These are phyloP conservation scores for Synanceia verrucosa DNA, from an alignment of 2,797 vertebrate genomes.

Conservation along the genomic window DNA sequence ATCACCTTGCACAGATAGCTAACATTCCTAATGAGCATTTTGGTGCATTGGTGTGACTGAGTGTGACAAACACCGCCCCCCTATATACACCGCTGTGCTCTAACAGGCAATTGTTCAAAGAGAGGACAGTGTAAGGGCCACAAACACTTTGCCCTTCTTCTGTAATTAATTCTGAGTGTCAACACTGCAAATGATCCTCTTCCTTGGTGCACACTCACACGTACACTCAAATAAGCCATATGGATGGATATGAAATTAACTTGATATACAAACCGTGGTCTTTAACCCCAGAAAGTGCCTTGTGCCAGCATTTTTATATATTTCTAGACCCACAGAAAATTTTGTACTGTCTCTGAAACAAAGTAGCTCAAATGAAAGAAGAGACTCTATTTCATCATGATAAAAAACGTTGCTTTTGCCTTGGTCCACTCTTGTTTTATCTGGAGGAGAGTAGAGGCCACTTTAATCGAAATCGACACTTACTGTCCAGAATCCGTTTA, in stretches of 20 bases:
- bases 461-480: too few species aligned
- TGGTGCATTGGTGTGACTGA: constrained; percentile 36
- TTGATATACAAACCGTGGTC: too few species aligned
- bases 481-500: too few species aligned
- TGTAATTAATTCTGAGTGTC: constrained; percentile 56
- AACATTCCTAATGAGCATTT: constrained; percentile 57
- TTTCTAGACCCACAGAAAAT: too few species aligned
- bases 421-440: too few species aligned
- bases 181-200: constrained; percentile 35
- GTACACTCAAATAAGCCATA: constrained; percentile 31
- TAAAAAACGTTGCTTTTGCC: too few species aligned
- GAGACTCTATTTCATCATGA: too few species aligned
- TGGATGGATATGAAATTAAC: constrained; percentile 10
- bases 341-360: too few species aligned
- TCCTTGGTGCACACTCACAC: neutral
- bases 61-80: constrained; percentile 9
- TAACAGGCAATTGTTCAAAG: constrained; percentile 60
- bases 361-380: too few species aligned
- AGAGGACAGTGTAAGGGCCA: constrained; percentile 34
- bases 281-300: too few species aligned
- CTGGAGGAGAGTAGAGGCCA: too few species aligned
- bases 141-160: constrained; percentile 38
- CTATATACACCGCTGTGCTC: constrained; percentile 20
- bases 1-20: neutral
- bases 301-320: too few species aligned